A percentile compares a stretch with the other conserved stretches of the same genome.
Conservation (phyloP, 2,113 vertebrate genomes). For the Seriola dumerili region DNA sequence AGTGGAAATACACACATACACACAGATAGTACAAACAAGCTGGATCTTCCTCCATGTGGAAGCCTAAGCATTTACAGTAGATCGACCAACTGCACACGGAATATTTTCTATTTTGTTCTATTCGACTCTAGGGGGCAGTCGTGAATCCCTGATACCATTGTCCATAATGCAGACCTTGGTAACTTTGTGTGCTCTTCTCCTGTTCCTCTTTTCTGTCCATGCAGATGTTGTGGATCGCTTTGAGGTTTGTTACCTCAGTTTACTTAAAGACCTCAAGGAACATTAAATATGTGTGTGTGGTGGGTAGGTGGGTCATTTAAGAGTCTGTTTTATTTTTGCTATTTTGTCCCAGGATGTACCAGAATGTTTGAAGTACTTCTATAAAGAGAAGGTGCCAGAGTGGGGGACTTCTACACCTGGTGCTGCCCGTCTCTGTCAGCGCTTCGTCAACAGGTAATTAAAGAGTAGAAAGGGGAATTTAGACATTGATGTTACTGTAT, state of each 20-base stretch:
- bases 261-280: neutral
- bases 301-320: slow-evolving; percentile 3
- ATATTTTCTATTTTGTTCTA: neutral
- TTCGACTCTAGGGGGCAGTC: neutral
- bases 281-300: neutral
- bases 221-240: slow-evolving; percentile 75
- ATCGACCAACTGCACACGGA: neutral
- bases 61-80: neutral
- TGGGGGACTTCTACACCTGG: slow-evolving; percentile 61
- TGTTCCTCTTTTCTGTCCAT: slow-evolving; percentile 37
- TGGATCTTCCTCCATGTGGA: neutral
- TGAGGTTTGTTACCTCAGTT: slow-evolving; percentile 56
- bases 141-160: neutral
- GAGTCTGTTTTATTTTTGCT: neutral
- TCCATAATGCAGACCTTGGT: slow-evolving; percentile 55
- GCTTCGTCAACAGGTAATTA: slow-evolving; percentile 74
- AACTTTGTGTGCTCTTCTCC: slow-evolving; percentile 40
- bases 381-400: slow-evolving; percentile 75
- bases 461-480: neutral
- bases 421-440: slow-evolving; percentile 76
- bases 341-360: slow-evolving; percentile 59
- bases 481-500: neutral
- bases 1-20: slow-evolving; percentile 46
- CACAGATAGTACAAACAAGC: neutral
- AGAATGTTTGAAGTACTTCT: slow-evolving; percentile 81